A percentile compares a stretch with the other conserved stretches of the same genome.
These are phyloP conservation scores for Philopedon plagiatum DNA, from an alignment of 2,888 invertebrate genomes.

Conservation along the genomic window DNA sequence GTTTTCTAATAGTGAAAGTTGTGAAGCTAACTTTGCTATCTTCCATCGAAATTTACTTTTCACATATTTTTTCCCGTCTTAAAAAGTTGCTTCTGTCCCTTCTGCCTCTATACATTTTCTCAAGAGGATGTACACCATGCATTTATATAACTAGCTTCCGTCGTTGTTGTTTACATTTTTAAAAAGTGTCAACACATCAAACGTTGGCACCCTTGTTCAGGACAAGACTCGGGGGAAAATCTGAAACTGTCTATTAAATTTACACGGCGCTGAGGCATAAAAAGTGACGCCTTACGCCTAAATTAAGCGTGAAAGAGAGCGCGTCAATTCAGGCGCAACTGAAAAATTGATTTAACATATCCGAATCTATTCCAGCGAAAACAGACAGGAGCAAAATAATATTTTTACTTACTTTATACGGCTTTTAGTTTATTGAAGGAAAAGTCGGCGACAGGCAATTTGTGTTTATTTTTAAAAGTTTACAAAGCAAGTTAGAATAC, in stretches of 20 bases:
- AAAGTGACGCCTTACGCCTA: slow-evolving; percentile 62
- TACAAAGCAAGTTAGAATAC: slow-evolving; percentile 16
- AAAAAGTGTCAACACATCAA: slow-evolving; percentile 23
- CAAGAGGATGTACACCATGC: too few species aligned
- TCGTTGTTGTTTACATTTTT: slow-evolving; percentile 18
- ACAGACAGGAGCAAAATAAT: slow-evolving; percentile 39
- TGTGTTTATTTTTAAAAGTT: slow-evolving; percentile 30
- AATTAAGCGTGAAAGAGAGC: slow-evolving; percentile 58
- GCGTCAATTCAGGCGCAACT: slow-evolving; percentile 45
- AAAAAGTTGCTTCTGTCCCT: too few species aligned
- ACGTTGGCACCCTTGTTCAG: slow-evolving; percentile 14
- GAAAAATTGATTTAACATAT: slow-evolving; percentile 39
- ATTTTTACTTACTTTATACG: slow-evolving; percentile 36
- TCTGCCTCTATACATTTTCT: too few species aligned
- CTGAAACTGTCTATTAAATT: slow-evolving; percentile 35
- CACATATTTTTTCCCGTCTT: too few species aligned
- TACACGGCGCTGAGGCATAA: slow-evolving; percentile 58
- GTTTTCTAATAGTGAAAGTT: too few species aligned
- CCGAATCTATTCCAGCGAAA: slow-evolving; percentile 30
- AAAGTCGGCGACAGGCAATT: slow-evolving; percentile 29
- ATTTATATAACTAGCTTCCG: not conserved
- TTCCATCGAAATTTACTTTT: too few species aligned
- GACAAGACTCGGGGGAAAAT: slow-evolving; percentile 18
- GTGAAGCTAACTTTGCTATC: too few species aligned
- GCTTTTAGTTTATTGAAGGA: slow-evolving; percentile 29